A percentile compares a stretch with the other conserved stretches of the same genome.
Conservation (phyloP, 2,888 invertebrate species). For the Nomada fucata region DNA sequence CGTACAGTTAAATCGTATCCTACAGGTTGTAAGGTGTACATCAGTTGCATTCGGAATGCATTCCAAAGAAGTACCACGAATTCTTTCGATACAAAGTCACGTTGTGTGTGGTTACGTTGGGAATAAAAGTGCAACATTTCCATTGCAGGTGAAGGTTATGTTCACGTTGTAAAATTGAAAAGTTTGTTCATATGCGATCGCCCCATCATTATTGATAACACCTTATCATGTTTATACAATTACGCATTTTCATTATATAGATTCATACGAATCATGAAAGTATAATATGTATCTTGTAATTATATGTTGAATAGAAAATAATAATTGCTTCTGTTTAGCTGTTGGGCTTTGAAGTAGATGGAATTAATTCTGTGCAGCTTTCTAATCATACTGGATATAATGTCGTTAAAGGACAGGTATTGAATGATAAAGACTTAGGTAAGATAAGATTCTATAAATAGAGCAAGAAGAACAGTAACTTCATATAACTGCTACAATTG, state of each 20-base stretch:
- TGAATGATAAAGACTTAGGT: slow-evolving; percentile 93
- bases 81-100: slow-evolving; percentile 98
- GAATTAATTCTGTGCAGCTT: slow-evolving; percentile 98
- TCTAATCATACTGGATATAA: slow-evolving; percentile 97
- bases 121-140: slow-evolving; percentile 98
- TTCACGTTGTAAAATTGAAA: not conserved
- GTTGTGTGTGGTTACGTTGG: slow-evolving; percentile 99
- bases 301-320: not conserved
- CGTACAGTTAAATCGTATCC: not conserved
- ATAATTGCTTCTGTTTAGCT: slow-evolving; percentile 86
- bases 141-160: slow-evolving; percentile 91
- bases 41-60: slow-evolving; percentile 62
- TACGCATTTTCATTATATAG: too few species aligned
- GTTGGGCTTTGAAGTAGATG: slow-evolving; percentile 98
- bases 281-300: not conserved
- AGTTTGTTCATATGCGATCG: not conserved
- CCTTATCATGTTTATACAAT: not conserved
- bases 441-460: slow-evolving; percentile 51
- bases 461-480: not conserved
- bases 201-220: not conserved
- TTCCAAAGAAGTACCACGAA: slow-evolving; percentile 85
- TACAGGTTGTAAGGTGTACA: too few species aligned
- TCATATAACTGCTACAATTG: not conserved
- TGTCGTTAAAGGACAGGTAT: slow-evolving; percentile 92
- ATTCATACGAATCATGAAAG: not conserved